Percentiles rank a stretch among this genome's conserved stretches.
phyloP scores from a whole-genome alignment of 2,888 invertebrate species.

The Congeria kusceri region DNA sequence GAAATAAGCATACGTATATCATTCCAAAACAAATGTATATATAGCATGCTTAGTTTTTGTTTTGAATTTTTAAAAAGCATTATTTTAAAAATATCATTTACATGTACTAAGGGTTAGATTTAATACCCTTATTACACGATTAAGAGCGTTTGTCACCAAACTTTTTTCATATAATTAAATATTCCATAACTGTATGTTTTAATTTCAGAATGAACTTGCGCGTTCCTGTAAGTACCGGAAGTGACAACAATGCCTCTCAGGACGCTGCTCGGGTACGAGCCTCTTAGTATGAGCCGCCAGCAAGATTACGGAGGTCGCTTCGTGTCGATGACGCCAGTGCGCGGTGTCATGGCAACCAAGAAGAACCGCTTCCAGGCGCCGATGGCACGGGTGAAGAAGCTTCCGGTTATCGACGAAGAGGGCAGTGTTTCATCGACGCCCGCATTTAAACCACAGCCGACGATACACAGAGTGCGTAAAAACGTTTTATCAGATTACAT shows the following conservation, averaged over 20 bases:
- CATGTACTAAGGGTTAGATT: too few relatives aligned
- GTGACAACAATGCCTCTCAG: constrained; percentile 47
- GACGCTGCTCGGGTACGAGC: constrained; percentile 59
- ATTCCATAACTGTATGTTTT: too few relatives aligned
- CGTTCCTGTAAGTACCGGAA: background rate
- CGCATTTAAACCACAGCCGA: constrained; percentile 17
- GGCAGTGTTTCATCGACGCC: constrained; percentile 23
- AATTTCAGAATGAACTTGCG: too few relatives aligned
- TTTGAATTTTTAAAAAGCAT: too few relatives aligned
- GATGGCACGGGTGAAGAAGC: constrained; percentile 59
- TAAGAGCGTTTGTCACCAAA: too few relatives aligned
- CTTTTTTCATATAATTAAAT: too few relatives aligned
- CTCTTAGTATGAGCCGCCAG: constrained; percentile 23
- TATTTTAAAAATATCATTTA: too few relatives aligned
- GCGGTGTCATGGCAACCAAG: constrained; percentile 47
- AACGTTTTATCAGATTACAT: constrained; percentile 21
- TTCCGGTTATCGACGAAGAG: constrained; percentile 73
- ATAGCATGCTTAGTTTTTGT: too few relatives aligned
- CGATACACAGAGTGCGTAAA: constrained; percentile 41
- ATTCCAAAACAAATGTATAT: too few relatives aligned
- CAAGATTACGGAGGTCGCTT: constrained; percentile 35
- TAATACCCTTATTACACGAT: too few relatives aligned
- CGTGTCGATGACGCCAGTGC: constrained; percentile 18
- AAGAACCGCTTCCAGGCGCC: constrained; percentile 60
- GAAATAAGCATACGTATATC: too few relatives aligned